Conservation (phyloP, 2,797 vertebrate genomes). For the Pogoniulus pusillus region DNA sequence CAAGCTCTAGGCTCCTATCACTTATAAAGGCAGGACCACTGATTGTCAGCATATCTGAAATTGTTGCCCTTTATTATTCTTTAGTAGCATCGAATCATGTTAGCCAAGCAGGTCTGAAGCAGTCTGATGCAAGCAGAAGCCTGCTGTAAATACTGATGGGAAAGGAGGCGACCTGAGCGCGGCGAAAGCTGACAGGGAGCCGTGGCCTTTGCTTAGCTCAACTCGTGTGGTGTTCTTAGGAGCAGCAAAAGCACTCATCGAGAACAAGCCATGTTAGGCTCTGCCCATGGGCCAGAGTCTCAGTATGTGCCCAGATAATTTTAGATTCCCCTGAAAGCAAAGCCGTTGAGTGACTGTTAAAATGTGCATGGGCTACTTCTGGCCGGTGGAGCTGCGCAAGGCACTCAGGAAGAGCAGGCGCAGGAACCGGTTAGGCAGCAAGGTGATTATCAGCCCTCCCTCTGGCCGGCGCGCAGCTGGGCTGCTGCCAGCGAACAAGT, state of each 20-base stretch:
- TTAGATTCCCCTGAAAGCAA: background rate
- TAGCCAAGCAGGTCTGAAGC: background rate
- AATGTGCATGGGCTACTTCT: background rate
- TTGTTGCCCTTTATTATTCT: background rate
- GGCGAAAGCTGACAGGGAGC: background rate
- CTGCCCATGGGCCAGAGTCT: background rate
- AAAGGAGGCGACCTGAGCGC: background rate
- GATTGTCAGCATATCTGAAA: background rate
- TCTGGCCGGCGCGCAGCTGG: background rate
- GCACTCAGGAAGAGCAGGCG: background rate
- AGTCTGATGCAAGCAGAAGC: background rate
- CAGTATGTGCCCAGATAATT: background rate
- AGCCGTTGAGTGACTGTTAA: background rate
- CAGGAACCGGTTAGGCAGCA: background rate
- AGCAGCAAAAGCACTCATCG: background rate
- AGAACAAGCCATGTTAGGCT: background rate
- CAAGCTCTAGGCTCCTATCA: background rate
- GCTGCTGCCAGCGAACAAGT: constrained; percentile 4
- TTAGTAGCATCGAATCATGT: background rate
- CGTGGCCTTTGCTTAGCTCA: background rate
- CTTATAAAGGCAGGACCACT: background rate
- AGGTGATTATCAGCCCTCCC: background rate
- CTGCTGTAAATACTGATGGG: background rate
- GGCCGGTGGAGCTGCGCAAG: background rate
- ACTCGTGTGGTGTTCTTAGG: background rate